A percentile compares a stretch with the other conserved stretches of the same genome.
phyloP scores from a whole-genome alignment of 1,140 invertebrate species.

The Drosophila eugracilis region DNA sequence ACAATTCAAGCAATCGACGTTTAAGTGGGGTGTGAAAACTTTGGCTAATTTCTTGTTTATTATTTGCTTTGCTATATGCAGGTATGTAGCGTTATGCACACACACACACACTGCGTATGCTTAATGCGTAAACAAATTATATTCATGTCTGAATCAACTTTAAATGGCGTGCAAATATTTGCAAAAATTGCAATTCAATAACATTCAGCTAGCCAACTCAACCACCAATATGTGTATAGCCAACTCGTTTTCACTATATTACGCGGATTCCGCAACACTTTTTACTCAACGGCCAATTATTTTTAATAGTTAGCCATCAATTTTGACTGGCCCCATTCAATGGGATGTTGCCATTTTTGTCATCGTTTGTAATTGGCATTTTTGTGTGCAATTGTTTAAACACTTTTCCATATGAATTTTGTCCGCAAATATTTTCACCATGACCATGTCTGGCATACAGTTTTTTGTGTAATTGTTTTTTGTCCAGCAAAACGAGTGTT shows the following conservation, averaged over 20 bases:
- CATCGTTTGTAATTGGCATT: constrained; percentile 48
- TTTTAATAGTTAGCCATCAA: constrained; percentile 42
- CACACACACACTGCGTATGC: constrained; percentile 40
- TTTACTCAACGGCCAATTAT: constrained; percentile 25
- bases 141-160: constrained; percentile 43
- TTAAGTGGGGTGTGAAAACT: constrained; percentile 42
- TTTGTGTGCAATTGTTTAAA: constrained; percentile 50
- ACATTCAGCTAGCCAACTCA: constrained; percentile 58
- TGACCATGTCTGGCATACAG: constrained; percentile 6
- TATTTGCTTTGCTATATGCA: constrained; percentile 20
- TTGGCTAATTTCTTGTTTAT: constrained; percentile 38
- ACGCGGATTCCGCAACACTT: constrained; percentile 13
- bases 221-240: constrained; percentile 44
- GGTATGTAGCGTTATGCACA: constrained; percentile 13
- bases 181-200: constrained; percentile 63
- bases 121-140: constrained; percentile 55
- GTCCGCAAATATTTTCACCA: constrained; percentile 24
- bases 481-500: constrained; percentile 2
- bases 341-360: constrained; percentile 23
- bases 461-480: constrained; percentile 42
- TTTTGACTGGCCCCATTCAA: constrained; percentile 21
- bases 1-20: no score
- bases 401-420: constrained; percentile 44
- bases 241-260: constrained; percentile 56
- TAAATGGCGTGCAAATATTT: constrained; percentile 70